Percentiles rank a stretch among this genome's conserved stretches.
These are phyloP conservation scores for Gnathonemus echidnorhynchus DNA, from an alignment of 2,113 vertebrate species.

Conservation along the genomic window DNA sequence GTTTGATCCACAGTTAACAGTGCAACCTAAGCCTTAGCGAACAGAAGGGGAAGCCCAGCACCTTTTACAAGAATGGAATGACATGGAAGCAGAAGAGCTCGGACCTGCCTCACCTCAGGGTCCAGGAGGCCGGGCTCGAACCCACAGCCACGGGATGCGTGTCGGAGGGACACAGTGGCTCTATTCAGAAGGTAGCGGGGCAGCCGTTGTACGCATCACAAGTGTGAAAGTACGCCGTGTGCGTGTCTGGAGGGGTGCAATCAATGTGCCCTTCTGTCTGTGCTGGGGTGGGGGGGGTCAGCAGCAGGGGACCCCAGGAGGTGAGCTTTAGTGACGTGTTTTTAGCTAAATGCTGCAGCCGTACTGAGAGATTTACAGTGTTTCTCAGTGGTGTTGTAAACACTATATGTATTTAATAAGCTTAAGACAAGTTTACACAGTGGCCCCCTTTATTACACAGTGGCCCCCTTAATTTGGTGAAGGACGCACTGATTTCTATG, in stretches of 20 bases:
- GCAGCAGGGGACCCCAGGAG: conserved; percentile 20
- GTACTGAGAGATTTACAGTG: conserved; percentile 59
- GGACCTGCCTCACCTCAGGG: neutral
- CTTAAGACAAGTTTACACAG: conserved; percentile 53
- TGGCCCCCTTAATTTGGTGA: conserved; percentile 19
- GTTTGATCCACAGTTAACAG: conserved; percentile 57
- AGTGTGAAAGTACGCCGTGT: neutral
- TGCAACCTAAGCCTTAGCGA: conserved; percentile 45
- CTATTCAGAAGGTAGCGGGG: neutral
- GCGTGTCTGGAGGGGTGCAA: neutral
- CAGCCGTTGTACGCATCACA: neutral
- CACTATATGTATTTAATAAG: conserved; percentile 54
- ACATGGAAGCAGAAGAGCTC: neutral
- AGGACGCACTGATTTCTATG: neutral
- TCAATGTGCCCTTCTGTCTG: neutral
- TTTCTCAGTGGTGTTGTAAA: conserved; percentile 54
- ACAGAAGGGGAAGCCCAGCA: conserved; percentile 47
- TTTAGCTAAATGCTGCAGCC: conserved; percentile 11
- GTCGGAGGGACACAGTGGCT: neutral
- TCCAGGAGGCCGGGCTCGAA: neutral
- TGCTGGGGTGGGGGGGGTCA: neutral
- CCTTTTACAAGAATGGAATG: neutral
- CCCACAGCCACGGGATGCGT: neutral
- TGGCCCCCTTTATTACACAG: conserved; percentile 55
- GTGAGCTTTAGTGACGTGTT: conserved; percentile 21